Percentiles rank a stretch among this genome's conserved stretches.
phyloP scores from a whole-genome alignment of 2,888 invertebrate genomes.

The Coelopa pilipes region DNA sequence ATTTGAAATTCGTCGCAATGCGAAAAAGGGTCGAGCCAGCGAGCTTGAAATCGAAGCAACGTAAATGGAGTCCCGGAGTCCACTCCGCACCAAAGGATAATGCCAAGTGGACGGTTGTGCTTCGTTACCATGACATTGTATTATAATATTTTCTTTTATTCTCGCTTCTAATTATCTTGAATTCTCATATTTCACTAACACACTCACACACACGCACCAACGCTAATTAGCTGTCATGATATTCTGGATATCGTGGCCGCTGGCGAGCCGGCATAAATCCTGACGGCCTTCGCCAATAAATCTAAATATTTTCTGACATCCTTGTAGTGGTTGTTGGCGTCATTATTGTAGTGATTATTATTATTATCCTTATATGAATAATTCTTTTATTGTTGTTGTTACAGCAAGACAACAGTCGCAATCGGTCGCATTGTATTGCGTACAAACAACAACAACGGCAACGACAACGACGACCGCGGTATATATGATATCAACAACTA shows the following conservation, averaged over 20 bases:
- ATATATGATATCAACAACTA: too few species aligned
- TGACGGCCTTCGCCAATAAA: slow-evolving; percentile 1
- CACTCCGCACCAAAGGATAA: too few species aligned
- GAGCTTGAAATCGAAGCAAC: too few species aligned
- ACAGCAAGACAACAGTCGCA: slow-evolving; percentile 1
- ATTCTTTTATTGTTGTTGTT: background rate
- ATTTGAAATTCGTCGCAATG: too few species aligned
- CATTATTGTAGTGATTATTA: too few species aligned
- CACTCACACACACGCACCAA: background rate
- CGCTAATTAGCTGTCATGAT: slow-evolving; percentile 35
- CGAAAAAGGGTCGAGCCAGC: too few species aligned
- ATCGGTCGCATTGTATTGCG: slow-evolving; percentile 1
- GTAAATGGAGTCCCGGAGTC: too few species aligned
- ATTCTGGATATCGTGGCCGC: background rate
- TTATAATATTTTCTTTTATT: background rate
- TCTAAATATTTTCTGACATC: slow-evolving; percentile 2
- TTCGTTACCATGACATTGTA: too few species aligned
- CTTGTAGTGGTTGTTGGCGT: too few species aligned
- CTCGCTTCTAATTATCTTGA: background rate
- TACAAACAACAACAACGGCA: background rate
- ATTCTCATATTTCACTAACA: slow-evolving; percentile 17
- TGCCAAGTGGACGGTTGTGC: too few species aligned
- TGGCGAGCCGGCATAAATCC: background rate
- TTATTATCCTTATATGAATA: too few species aligned
- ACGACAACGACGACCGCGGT: background rate